Base-by-base conservation (phyloP, 2,797 vertebrate genomes). In the Sebastes trivittatus region DNA sequence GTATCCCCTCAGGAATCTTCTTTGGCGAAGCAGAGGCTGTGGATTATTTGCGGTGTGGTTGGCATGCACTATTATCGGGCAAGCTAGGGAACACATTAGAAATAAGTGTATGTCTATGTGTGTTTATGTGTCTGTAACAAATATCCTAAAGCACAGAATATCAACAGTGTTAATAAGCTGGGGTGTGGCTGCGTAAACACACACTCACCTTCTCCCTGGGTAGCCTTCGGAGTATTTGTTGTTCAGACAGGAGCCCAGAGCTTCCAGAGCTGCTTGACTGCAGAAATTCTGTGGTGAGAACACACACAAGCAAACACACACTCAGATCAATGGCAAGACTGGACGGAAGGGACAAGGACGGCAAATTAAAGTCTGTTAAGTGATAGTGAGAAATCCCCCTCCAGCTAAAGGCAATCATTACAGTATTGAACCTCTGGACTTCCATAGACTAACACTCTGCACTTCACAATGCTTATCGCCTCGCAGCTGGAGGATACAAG, bases 151-250 rank as follows among this genome's bases (percentile, higher is more conserved):
- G 90, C 75, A 30, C 2, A 62, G 23, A 81, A 77, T 81, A 87
- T 85, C 34, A 84, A 29, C 64, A n/a, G 74, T 13, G 59, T 79
- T 88, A 86, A 87, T 85, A 84, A 79, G 73, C 55, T 46, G 11
- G 42, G 64, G 75, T 75, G 78, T 69, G 75, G 73, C 76, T 79
- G 74, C 58, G 83, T 67, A 82, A 83, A 80, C 38, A 38, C 54
- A 38, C 62, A 72, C 92, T 88, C 92, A 99, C 98, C 98, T 97
- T 92, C 95, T 98, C 72, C 98, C 98, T 1, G 98, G 98, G 87
- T 99, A 99, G 77, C 98, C 98, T 93, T 99, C 97, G 0, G 98
- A 99, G 92, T 98, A 99, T 90, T 99, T 99, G 95, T 99, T 99
- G 96, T 98, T 99, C 79, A 99, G 97, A 93, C 98, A 99, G 86